A percentile compares a stretch with the other conserved stretches of the same genome.
Conservation (phyloP, 2,113 vertebrate genomes). For the Merops nubicus region DNA sequence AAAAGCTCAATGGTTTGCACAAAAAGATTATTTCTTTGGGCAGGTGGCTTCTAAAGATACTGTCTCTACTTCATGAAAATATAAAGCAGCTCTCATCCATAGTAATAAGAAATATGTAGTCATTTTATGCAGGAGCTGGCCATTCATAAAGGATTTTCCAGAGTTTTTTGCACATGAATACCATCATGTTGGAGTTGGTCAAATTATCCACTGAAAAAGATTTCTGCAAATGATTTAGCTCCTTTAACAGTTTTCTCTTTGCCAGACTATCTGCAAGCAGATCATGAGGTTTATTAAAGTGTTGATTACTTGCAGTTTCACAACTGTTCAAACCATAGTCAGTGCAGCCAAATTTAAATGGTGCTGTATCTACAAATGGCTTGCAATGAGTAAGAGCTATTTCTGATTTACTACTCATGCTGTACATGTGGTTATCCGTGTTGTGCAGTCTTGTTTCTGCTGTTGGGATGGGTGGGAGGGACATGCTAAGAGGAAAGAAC, state of each 20-base stretch:
- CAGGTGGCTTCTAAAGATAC: neutral
- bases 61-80: neutral
- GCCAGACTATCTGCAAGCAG: constrained; percentile 35
- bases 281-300: constrained; percentile 46
- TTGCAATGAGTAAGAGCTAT: neutral
- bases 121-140: neutral
- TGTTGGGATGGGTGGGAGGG: neutral
- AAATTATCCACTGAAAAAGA: constrained; percentile 22
- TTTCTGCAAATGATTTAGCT: constrained; percentile 38
- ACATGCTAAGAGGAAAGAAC: neutral
- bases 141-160: constrained; percentile 26
- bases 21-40: neutral
- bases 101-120: neutral
- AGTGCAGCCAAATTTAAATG: neutral
- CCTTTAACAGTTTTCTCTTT: constrained; percentile 24
- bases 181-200: neutral
- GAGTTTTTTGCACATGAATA: constrained; percentile 22
- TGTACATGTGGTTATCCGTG: neutral
- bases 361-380: neutral
- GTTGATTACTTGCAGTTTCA: constrained; percentile 58
- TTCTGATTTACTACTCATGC: constrained; percentile 2
- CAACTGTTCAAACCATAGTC: constrained; percentile 16
- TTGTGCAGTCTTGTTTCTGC: neutral
- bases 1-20: neutral
- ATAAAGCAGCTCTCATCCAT: neutral